phyloP scores from a whole-genome alignment of 2,888 invertebrate species.

The Eupsilia transversa region DNA sequence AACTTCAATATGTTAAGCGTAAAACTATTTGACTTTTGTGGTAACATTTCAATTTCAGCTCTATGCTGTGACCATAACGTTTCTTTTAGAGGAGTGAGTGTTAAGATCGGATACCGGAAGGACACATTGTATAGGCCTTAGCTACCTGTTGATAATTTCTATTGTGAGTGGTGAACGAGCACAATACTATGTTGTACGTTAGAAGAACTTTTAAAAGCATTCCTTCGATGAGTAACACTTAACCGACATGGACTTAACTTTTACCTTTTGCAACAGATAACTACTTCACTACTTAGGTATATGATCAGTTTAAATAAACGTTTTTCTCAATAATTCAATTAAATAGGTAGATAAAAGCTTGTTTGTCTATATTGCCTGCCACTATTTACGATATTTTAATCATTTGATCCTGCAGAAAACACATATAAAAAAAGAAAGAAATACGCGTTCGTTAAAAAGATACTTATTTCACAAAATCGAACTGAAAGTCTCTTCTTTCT shows the following conservation, averaged over 20 bases:
- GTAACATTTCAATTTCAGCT: conserved; percentile 58
- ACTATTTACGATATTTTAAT: background rate
- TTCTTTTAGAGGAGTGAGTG: conserved; percentile 56
- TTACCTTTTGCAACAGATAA: conserved; percentile 69
- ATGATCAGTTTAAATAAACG: background rate
- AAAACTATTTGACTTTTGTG: conserved; percentile 61
- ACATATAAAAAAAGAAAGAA: background rate
- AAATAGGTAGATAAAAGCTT: background rate
- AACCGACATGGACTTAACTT: conserved; percentile 53
- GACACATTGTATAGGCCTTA: conserved; percentile 84
- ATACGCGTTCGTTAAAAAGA: background rate
- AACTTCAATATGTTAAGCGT: conserved; percentile 63
- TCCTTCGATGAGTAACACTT: conserved; percentile 80
- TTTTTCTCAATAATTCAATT: background rate
- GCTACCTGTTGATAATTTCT: conserved; percentile 89
- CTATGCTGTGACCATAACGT: conserved; percentile 62
- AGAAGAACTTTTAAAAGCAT: conserved; percentile 82
- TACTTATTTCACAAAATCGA: background rate
- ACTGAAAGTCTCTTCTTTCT: too few relatives aligned
- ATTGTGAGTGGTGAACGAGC: conserved; percentile 82
- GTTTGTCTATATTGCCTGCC: background rate
- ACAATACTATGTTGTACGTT: conserved; percentile 79
- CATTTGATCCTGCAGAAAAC: background rate
- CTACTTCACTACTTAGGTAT: background rate
- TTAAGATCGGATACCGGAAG: conserved; percentile 85